Base-by-base conservation (phyloP, 2,113 vertebrate genomes). In the Sardina pilchardus region DNA sequence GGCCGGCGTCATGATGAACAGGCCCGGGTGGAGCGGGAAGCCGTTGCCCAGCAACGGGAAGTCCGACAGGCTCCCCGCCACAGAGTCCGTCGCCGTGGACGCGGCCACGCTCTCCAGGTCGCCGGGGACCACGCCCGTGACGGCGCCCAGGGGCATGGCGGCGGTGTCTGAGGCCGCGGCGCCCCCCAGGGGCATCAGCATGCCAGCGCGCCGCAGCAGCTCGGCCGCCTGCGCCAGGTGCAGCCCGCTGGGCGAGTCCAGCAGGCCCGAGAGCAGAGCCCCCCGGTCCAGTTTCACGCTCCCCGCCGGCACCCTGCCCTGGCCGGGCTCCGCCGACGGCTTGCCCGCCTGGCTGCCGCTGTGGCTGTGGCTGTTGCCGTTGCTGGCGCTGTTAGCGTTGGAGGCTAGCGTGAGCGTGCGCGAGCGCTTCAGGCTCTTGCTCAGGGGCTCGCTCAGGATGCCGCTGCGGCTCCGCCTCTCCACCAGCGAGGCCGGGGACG, bases 361-460 rank as follows among this genome's bases (percentile, higher is more conserved):
- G n/a, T n/a, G n/a, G n/a, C 93, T 10, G 91, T 92, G 84, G 85
- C 86, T 88, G 92, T 92, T 89, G 85, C 10, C 71, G 26, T 78
- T 50, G 48, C 17, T 88, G 90, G 90, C 89, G 86, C 94, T 94
- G 91, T 89, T 78, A 78, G 71, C 71, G n/a, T n/a, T n/a, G 87
- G 34, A 86, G 90, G 36, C 30, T 78, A 36, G 30, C 14, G 71
- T 78, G 0, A 78, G 71, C 2, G 71, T 78, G 26, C 71, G 71
- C 71, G 71, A 78, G 71, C 71, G 71, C 3, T 78, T 78, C 71
- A 78, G 96, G 95, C 97, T 98, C 93, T 97, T 98, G 92, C 97
- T 98, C 93, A 99, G 96, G 67, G 98, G 98, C 94, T 97, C 97
- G 24, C 97, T 98, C 95, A 98, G 98, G 95, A 99, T 99, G 91